These are phyloP conservation scores for Myopa testacea DNA, from an alignment of 2,888 invertebrate species.

Conservation along the genomic window DNA sequence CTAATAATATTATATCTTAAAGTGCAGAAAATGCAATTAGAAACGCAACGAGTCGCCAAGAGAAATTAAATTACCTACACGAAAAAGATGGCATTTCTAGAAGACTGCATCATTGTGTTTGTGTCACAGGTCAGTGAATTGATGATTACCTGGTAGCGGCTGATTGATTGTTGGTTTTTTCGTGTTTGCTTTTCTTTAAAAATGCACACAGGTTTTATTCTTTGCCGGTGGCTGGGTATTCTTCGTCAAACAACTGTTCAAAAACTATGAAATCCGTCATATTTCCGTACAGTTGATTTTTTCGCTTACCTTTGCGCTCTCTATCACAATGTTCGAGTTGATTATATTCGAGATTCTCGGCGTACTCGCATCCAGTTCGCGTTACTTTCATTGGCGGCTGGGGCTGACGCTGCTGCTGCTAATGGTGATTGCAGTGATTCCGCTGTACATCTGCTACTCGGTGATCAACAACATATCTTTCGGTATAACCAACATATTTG, in stretches of 20 bases:
- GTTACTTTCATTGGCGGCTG: constrained; percentile 86
- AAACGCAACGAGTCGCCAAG: not conserved
- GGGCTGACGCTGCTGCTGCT: constrained; percentile 91
- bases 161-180: not conserved
- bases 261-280: constrained; percentile 97
- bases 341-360: constrained; percentile 99
- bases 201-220: constrained; percentile 79
- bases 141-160: constrained; percentile 7
- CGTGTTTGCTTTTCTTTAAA: not conserved
- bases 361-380: constrained; percentile 88
- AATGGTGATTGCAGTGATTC: constrained; percentile 95
- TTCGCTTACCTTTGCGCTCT: constrained; percentile 94
- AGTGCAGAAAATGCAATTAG: constrained; percentile 25
- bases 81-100: constrained; percentile 80
- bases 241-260: constrained; percentile 96
- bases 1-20: not conserved
- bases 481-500: constrained; percentile 70
- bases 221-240: constrained; percentile 98
- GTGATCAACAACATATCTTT: constrained; percentile 89
- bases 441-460: constrained; percentile 96
- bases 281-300: constrained; percentile 94
- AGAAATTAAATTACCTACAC: not conserved
- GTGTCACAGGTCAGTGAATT: constrained; percentile 78
- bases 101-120: constrained; percentile 85
- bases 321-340: constrained; percentile 98